These are phyloP conservation scores for Steinernema feltiae DNA, from an alignment of 1,140 invertebrate species.

Conservation along the genomic window DNA sequence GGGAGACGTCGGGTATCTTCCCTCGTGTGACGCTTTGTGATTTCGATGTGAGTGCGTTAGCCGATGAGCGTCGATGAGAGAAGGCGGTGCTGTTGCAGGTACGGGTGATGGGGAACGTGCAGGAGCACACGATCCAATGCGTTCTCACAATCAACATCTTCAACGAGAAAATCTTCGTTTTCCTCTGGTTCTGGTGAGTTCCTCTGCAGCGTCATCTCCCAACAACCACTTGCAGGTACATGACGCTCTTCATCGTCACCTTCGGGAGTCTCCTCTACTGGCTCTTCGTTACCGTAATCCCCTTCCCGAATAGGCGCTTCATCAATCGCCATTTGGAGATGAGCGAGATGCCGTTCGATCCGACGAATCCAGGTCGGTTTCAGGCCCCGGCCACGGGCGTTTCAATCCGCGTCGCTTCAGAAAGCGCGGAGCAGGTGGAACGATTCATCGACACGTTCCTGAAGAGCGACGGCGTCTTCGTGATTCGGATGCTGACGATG, in stretches of 20 bases:
- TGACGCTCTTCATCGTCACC: constrained; percentile 60
- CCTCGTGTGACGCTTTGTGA: constrained; percentile 62
- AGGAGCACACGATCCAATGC: constrained; percentile 62
- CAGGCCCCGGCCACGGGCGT: not conserved
- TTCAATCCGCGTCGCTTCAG: constrained; percentile 1
- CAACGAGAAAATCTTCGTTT: no score
- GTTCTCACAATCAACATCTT: constrained; percentile 62
- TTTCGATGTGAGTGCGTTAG: constrained; percentile 58
- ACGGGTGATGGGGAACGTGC: constrained; percentile 55
- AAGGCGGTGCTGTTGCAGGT: constrained; percentile 37
- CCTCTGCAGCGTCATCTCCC: not conserved
- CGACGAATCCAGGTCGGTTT: constrained; percentile 22
- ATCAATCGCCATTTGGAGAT: constrained; percentile 51
- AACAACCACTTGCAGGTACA: constrained; percentile 54
- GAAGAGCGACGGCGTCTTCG: constrained; percentile 62
- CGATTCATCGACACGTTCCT: constrained; percentile 61
- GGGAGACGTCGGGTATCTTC: constrained; percentile 58
- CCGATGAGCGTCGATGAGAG: not conserved
- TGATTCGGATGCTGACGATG: constrained; percentile 61
- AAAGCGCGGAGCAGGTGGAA: constrained; percentile 36
- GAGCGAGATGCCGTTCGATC: constrained; percentile 50
- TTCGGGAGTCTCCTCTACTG: constrained; percentile 54
- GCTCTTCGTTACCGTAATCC: constrained; percentile 43
- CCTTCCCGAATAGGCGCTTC: constrained; percentile 42
- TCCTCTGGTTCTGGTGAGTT: constrained; percentile 60